Evolutionary conservation across 2,888 invertebrate species (phyloP), one percentile per base, ranked within the genome.

Genomic region (Elmis aenea): DNA sequence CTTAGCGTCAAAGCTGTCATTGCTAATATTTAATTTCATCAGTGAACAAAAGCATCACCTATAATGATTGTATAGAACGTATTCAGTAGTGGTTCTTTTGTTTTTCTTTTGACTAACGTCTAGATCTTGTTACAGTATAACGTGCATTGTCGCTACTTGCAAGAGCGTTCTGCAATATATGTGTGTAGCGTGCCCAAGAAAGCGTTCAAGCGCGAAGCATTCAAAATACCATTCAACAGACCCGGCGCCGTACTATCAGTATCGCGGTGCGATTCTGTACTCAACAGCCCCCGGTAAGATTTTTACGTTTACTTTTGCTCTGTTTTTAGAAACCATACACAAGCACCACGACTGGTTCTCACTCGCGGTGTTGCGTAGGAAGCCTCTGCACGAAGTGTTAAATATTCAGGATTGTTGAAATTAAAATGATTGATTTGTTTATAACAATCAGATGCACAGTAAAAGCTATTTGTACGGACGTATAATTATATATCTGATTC

Each of bases 201-300:
- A 23, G 28, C 27, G 33, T 27, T 10, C n/a, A n/a, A n/a, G n/a
- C n/a, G n/a, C 28, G 16, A 28, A 34, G 24, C 21, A 23, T 11
- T 26, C 20, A 33, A n/a, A 38, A 38, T 21, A 14, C 20, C 14
- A 33, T 26, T 26, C 27, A 28, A 31, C 33, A 26, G 10, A 27
- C 26, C 33, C 42, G 37, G 37, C 38, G 38, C 38, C 42, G 30
- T 20, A 33, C 32, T 30, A 33, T 42, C 42, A 22, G 42, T 34
- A 29, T 42, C 38, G 38, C 38, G 38, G 27, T 34, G 42, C 38
- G 28, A 31, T 42, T 41, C 24, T 35, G 22, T 28, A 28, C n/a
- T n/a, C n/a, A n/a, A n/a, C n/a, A 24, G 34, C 33, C 28, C 16
- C 34, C 24, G 28, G 23, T 27, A 35, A 35, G 34, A 35, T 35